These are phyloP conservation scores for Neosalanx taihuensis DNA, from an alignment of 2,797 vertebrate species.

Conservation along the genomic window DNA sequence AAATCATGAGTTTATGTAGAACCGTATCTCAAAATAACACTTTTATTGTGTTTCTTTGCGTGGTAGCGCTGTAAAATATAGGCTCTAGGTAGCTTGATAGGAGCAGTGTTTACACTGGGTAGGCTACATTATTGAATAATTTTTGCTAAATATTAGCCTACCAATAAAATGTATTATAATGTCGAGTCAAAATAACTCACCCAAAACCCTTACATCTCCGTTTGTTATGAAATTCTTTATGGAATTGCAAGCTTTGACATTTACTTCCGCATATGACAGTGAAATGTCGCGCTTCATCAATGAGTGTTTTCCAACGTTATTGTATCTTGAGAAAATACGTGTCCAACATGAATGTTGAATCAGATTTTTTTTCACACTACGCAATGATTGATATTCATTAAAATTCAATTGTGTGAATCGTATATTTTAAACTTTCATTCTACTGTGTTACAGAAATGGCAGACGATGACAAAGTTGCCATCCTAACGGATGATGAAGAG, in stretches of 20 bases:
- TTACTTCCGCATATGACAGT: conserved; percentile 38
- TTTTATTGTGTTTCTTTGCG: background rate
- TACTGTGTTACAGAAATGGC: conserved; percentile 76
- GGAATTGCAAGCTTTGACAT: background rate
- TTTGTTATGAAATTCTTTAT: background rate
- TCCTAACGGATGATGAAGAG: conserved; percentile 94
- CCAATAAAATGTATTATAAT: background rate
- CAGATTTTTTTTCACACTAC: no score
- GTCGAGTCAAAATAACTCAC: background rate
- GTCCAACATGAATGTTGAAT: no score
- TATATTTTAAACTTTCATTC: no score
- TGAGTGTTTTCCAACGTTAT: no score
- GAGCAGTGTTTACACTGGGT: no score
- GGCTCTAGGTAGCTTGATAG: background rate
- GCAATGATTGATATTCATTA: no score
- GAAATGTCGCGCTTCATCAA: background rate
- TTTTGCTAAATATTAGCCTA: background rate
- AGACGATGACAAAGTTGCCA: conserved; percentile 90
- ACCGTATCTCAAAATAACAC: no score
- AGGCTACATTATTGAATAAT: no score
- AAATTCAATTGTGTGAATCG: no score
- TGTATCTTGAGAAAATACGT: no score
- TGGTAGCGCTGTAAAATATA: background rate
- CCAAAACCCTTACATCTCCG: background rate
- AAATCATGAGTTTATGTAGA: background rate